Evolutionary conservation across 2,113 vertebrate genomes (phyloP).

Genomic region (Pterophyllum scalare): DNA sequence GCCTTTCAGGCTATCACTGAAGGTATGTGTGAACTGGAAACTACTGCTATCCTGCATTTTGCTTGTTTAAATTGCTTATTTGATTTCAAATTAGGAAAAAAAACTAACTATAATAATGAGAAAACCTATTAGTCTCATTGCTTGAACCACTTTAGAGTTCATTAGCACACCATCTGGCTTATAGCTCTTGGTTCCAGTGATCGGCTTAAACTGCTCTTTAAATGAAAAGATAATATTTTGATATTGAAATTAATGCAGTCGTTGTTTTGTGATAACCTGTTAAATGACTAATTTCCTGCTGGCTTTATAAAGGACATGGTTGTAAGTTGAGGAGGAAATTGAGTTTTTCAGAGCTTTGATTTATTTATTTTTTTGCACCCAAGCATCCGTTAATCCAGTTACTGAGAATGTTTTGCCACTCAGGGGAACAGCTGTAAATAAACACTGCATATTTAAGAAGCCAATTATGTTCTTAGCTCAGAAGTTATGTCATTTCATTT

Average conservation of each 20-base stretch:
- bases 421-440: conserved; percentile 56
- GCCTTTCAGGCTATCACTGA: conserved; percentile 47
- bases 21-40: conserved; percentile 35
- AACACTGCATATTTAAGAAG: conserved; percentile 59
- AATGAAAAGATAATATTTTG: conserved; percentile 40
- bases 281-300: conserved; percentile 19
- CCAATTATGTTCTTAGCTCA: conserved; percentile 38
- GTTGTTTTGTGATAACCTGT: background rate
- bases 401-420: conserved; percentile 36
- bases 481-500: conserved; percentile 10
- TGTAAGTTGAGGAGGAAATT: conserved; percentile 13
- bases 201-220: conserved; percentile 32
- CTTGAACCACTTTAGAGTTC: conserved; percentile 36
- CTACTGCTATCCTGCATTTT: background rate
- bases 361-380: conserved; percentile 17
- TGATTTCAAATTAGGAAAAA: background rate
- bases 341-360: conserved; percentile 35
- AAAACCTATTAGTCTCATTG: conserved; percentile 35
- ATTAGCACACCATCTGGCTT: conserved; percentile 59
- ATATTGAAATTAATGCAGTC: conserved; percentile 1
- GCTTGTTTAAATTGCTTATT: conserved; percentile 16
- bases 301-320: background rate
- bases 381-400: conserved; percentile 51
- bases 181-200: conserved; percentile 27
- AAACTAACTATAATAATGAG: background rate